These are phyloP conservation scores for Chironomus riparius DNA, from an alignment of 2,888 invertebrate species.

Conservation along the genomic window DNA sequence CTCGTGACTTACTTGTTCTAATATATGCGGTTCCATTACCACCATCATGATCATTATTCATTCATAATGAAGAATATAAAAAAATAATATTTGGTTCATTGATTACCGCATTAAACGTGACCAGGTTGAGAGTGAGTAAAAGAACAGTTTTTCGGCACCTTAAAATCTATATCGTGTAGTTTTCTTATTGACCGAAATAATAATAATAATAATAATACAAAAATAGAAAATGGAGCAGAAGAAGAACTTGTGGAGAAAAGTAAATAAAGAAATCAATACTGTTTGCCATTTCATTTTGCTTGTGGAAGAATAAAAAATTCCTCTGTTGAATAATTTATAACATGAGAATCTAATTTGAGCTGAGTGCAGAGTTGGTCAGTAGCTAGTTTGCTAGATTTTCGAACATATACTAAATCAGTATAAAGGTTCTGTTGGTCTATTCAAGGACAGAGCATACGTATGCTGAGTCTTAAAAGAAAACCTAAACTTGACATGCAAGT, in stretches of 20 bases:
- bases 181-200: too few species aligned
- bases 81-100: neutral
- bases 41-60: neutral
- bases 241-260: neutral
- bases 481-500: too few species aligned
- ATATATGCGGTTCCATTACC: too few species aligned
- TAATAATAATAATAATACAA: neutral
- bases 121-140: neutral
- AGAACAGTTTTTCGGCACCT: neutral
- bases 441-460: too few species aligned
- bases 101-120: slow-evolving; percentile 6
- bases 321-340: neutral
- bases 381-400: too few species aligned
- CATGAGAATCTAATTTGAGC: neutral
- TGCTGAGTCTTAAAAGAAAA: too few species aligned
- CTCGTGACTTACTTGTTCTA: too few species aligned
- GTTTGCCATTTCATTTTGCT: neutral
- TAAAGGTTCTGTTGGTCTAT: too few species aligned
- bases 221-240: neutral
- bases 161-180: neutral
- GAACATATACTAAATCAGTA: too few species aligned
- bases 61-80: neutral
- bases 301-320: neutral
- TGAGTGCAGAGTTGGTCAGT: neutral
- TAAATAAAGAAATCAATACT: neutral